A percentile compares a stretch with the other conserved stretches of the same genome.
phyloP scores from a whole-genome alignment of 2,113 vertebrate species.

The Poeciliopsis prolifica region DNA sequence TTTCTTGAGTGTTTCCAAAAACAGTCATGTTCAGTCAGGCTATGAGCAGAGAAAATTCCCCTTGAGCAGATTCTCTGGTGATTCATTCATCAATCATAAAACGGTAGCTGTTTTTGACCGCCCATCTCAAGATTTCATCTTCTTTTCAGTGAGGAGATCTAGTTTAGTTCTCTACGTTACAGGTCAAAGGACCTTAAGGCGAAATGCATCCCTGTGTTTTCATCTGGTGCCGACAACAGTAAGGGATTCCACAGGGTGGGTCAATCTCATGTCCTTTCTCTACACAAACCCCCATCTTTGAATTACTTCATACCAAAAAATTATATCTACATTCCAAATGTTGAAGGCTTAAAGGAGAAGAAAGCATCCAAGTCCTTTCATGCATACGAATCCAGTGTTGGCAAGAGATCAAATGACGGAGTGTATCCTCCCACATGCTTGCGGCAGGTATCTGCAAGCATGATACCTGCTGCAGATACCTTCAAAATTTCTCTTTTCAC shows the following conservation, averaged over 20 bases:
- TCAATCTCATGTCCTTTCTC: not conserved
- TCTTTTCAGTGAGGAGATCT: constrained; percentile 7
- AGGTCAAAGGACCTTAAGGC: not conserved
- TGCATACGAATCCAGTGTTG: not conserved
- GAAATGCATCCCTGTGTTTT: not conserved
- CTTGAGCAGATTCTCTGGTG: not conserved
- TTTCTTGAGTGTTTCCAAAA: constrained; percentile 7
- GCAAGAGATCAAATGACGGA: constrained; percentile 3
- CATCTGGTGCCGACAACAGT: not conserved
- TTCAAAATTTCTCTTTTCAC: constrained; percentile 5
- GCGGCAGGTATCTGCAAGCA: not conserved
- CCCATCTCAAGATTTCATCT: constrained; percentile 9
- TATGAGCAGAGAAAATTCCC: constrained; percentile 1
- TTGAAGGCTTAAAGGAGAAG: not conserved
- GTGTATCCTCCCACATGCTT: not conserved
- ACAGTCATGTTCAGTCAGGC: not conserved
- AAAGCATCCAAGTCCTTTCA: not conserved
- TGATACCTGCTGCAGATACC: too few species aligned
- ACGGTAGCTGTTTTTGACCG: not conserved
- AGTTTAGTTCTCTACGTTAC: not conserved
- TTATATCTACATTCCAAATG: not conserved
- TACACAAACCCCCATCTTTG: constrained; percentile 5
- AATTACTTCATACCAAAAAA: constrained; percentile 18
- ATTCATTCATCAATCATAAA: constrained; percentile 5
- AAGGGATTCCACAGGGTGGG: constrained; percentile 7